Base-by-base conservation (phyloP, 1,140 invertebrate genomes). In the Calliphora vicina region DNA sequence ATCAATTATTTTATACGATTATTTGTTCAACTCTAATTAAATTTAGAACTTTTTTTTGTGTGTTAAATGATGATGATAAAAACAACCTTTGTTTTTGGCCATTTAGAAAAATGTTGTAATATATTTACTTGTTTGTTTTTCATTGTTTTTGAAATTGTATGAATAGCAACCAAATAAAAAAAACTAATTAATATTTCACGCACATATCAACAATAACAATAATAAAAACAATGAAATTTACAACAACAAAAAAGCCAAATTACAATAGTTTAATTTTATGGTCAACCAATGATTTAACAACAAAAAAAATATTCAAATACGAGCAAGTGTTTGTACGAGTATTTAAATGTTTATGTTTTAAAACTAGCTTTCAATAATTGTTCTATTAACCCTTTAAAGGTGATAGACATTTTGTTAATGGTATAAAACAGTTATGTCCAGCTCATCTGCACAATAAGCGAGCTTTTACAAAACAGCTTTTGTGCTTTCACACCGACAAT, bases 161-260 rank as follows among this genome's bases (percentile, higher is more conserved):
- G n/a, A 29, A 76, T 76, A n/a, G 13, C 42, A 76, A 76, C 29
- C n/a, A n/a, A n/a, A n/a, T n/a, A 17, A 76, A 72, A 12, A 29
- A 43, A 78, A 45, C 20, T 43, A 78, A 78, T 78, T 78, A 43
- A 78, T 78, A 78, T 78, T 78, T 78, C 42, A 67, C n/a, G 80
- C 80, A 61, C 45, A 81, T 76, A 20, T 1, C 80, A 67, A 20
- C 23, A 29, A 81, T 67, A 81, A 81, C 50, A 61, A n/a, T n/a
- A n/a, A n/a, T n/a, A n/a, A n/a, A n/a, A 81, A 81, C 35, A 23
- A 67, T 61, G 26, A 71, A 61, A 81, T 15, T n/a, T 45, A 25
- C 80, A 81, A 67, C 15, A 81, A 71, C 50, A 81, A 81, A 1
- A 81, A 29, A 15, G 57, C 42, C 42, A 50, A 81, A 27, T 45